Base-by-base conservation (phyloP, 2,888 invertebrate genomes). In the Toxonevra muliebris region DNA sequence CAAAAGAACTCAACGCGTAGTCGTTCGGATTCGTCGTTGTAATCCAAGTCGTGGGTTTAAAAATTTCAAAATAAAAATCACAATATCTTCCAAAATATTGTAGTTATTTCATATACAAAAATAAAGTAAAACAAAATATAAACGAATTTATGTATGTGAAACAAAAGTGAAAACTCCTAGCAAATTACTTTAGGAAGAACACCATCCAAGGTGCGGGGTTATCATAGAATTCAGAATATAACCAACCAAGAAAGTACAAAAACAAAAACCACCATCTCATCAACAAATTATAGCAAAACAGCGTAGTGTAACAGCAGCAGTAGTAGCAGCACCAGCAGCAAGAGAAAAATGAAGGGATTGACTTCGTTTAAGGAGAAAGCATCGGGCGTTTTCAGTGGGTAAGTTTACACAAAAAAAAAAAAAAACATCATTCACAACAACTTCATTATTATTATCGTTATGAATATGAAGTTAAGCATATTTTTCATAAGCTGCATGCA, bases 351-450 rank as follows among this genome's bases (percentile, higher is more conserved):
- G 84, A 84, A 83, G 81, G 84, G 84, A 77, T 83, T 85, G 79
- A 81, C 82, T 74, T 77, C 85, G 77, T 80, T 85, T 79, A 85
- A 85, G 77, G 84, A 85, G 76, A 84, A 83, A 79, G 84, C 84
- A 70, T 76, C 82, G 66, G 84, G 84, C 70, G 84, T 80, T 67
- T 84, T 85, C 65, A 71, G 82, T 76, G 84, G 84, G 84, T 85
- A 76, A 85, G 84, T 84, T 74, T 63, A 50, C 10, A 40, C 20
- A 3, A 40, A 10, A 10, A 45, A 3, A 61, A 57, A 57, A 40
- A 8, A 54, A 3, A 48, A 3, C 48, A 48, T 48, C 48, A 48
- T 48, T 30, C 12, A n/a, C 30, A 30, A 30, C 30, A 30, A 30
- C 7, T 30, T 30, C 30, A 30, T 30, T 30, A 30, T 30, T 30